Evolutionary conservation across 2,113 vertebrate species (phyloP).

Genomic region (Nyctibius bracteatus): DNA sequence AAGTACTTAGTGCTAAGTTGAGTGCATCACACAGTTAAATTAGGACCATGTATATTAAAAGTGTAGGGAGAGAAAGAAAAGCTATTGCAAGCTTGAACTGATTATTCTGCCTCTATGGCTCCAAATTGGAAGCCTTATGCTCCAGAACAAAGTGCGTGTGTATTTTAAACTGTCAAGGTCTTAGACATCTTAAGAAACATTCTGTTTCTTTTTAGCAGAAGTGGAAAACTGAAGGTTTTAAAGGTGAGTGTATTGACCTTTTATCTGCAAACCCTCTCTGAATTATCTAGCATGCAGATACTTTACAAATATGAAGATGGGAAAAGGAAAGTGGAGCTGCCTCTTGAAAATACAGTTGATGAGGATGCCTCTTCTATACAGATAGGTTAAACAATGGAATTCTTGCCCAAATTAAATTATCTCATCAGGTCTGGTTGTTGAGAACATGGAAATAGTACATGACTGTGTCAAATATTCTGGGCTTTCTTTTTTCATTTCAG

Average conservation of each 20-base stretch:
- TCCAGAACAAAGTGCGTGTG: neutral
- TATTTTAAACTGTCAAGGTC: neutral
- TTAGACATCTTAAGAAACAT: neutral
- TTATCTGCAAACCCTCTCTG: neutral
- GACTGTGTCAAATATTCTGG: neutral
- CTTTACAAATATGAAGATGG: neutral
- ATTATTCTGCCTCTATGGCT: neutral
- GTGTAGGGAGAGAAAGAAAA: neutral
- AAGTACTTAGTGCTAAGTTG: neutral
- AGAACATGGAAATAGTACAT: neutral
- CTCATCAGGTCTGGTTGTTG: neutral
- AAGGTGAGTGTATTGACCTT: neutral
- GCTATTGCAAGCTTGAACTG: neutral
- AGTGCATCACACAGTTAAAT: neutral
- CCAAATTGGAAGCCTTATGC: neutral
- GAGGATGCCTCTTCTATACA: neutral
- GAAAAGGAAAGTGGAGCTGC: accelerated
- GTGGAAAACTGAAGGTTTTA: neutral
- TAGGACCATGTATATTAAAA: neutral
- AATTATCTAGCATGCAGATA: neutral
- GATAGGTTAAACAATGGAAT: neutral
- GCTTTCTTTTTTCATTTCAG: neutral
- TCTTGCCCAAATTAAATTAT: neutral
- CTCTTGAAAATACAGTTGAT: neutral
- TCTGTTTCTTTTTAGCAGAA: neutral